Base-by-base conservation (phyloP, 2,888 invertebrate species). In the Mayetiola destructor region DNA sequence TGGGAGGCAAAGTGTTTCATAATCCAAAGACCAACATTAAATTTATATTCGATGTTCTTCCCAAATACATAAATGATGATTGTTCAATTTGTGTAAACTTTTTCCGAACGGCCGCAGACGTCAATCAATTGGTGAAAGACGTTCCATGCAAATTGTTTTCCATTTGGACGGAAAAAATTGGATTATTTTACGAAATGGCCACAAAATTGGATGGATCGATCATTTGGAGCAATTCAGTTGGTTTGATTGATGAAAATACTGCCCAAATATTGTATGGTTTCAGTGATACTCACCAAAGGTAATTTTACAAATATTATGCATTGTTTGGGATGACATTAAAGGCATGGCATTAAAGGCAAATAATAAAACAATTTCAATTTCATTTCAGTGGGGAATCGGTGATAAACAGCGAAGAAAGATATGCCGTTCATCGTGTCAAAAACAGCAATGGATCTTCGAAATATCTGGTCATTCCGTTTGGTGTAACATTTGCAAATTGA, bases 101-200 rank as follows among this genome's bases (percentile, higher is more conserved):
- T 27, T 48, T 48, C n/a, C 48, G 48, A 2, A 48, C 48, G n/a
- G 27, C 27, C 5, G 27, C 23, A 27, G 48, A 48, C 6, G 29
- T 16, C n/a, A 48, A 27, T n/a, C 48, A 48, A 16, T 20, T 48
- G 12, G 12, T 27, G 16, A 48, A 48, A 4, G n/a, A 3, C 8
- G 23, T 23, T 23, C 23, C 42, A 8, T 5, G 23, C 12, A 23
- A 23, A 23, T 12, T 27, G 8, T n/a, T 10, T 6, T 48, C 48
- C 23, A n/a, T 48, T n/a, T 48, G 48, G 48, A 48, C 48, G 2
- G 48, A 27, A 27, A 48, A 48, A 27, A 48, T 48, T 27, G 48
- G 18, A 27, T 3, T 27, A 2, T 48, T 27, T 10, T 48, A 48
- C 12, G 48, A 48, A 27, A 3, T 48, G n/a, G 48, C 48, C 14